Evolutionary conservation across 2,113 vertebrate species (phyloP), one percentile per base, ranked within the genome.

Genomic region (Heliornis fulica): DNA sequence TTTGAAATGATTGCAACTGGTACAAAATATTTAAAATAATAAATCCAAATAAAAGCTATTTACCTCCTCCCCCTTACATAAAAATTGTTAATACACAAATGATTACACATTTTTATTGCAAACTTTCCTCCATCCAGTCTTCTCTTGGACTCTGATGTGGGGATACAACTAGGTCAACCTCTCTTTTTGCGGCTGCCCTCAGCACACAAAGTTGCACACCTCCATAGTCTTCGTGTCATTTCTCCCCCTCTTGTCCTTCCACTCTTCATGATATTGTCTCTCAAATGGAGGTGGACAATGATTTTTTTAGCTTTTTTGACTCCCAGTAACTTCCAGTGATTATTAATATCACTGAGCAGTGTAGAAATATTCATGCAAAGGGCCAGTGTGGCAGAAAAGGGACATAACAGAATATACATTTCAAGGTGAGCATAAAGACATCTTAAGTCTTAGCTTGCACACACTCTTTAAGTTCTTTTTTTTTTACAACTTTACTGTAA

Each of bases 21-120:
- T 40, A 54, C 48, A 90, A 95, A 95, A 90, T 84, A 96, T 87
- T 94, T 84, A 22, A 93, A 94, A 94, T 70, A 81, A 77, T 21
- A 38, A 90, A 68, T 82, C 53, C 36, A 68, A 38, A 81, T 78
- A 64, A 89, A 83, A 94, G 71, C 48, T 68, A 29, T 40, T 43
- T 17, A 8, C 31, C 28, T 21, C 46, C n/a, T n/a, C 11, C 25
- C 5, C 1, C 25, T 19, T 36, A 16, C 13, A 8, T 40, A 64
- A 48, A 13, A 54, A 28, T 57, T 1, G 5, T 56, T 85, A 91
- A 75, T 87, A 83, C 82, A 22, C 19, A 81, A 89, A 90, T 59
- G n/a, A 74, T 79, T 89, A 50, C 40, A n/a, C n/a, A n/a, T 36
- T 56, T 94, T 38, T 11, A 34, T 32, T 6, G 19, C 21, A 86